Evolutionary conservation across 1,140 invertebrate genomes (phyloP), one percentile per base, ranked within the genome.

Genomic region (Diorhabda sublineata): DNA sequence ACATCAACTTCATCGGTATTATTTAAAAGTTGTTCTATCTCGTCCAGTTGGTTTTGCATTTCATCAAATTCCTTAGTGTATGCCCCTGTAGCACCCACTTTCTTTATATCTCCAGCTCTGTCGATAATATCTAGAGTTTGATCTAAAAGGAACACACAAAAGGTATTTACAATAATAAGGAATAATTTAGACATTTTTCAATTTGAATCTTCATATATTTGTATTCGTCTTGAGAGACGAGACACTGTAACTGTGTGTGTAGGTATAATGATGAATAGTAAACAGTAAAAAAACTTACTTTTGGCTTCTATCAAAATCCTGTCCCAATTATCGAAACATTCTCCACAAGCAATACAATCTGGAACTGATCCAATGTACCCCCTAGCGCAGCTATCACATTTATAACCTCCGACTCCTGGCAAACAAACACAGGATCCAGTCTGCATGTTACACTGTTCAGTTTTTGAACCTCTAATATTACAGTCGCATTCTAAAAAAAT

Each of bases 281-380:
- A 57, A 61, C 11, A 59, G 11, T 45, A 58, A 44, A 41, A 6
- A 61, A 41, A 8, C 9, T 61, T 78, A 81, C 79, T 80, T 74
- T 74, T 74, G 62, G 72, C 83, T 61, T 90, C 89, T 69, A 87
- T 85, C 45, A 99, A 86, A 71, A 97, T 92, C 57, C 86, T 72
- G 83, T 99, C 97, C 98, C 98, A 99, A 80, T 98, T 98, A 78
- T 98, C 92, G 81, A 99, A 99, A 83, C 98, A 99, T 82, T 99
- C 98, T 8, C 98, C 98, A 83, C 98, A 99, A 0, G 96, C 90
- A 57, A 87, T 85, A 80, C 98, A 99, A 74, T 91, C 85, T 0
- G 97, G 97, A 52, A 96, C 91, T 58, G 88, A 82, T 5, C 98
- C 98, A 56, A 94, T 88, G 75, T 92, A 98, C 41, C 98, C 97